Evolutionary conservation across 2,888 invertebrate species (phyloP).

Genomic region (Hipparchia sbordonii): DNA sequence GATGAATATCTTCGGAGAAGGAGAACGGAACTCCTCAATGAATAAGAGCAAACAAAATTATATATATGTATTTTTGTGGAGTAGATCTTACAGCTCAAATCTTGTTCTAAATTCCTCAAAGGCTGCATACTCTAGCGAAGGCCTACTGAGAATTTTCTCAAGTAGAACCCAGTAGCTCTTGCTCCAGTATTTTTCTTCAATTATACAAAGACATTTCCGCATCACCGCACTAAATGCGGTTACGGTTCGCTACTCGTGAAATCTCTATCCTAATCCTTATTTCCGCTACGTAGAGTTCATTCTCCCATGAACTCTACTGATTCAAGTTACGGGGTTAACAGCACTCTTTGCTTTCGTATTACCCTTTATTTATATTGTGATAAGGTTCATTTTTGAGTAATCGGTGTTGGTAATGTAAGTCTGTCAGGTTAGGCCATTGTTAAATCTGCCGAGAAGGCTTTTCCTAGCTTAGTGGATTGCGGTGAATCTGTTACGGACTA

Average conservation of each 20-base stretch:
- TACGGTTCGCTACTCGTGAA: conserved; percentile 27
- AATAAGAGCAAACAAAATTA: too few species aligned
- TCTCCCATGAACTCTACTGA: conserved; percentile 28
- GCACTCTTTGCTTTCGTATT: conserved; percentile 17
- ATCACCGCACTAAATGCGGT: conserved; percentile 37
- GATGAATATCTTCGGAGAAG: too few species aligned
- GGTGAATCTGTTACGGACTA: conserved; percentile 30
- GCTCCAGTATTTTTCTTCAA: conserved; percentile 41
- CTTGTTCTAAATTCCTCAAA: neutral
- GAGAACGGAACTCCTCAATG: too few species aligned
- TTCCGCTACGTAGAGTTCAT: conserved; percentile 29
- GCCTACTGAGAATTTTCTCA: conserved; percentile 17
- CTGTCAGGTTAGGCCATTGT: conserved; percentile 36
- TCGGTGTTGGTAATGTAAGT: neutral
- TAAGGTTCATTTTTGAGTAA: conserved; percentile 19
- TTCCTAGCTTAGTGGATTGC: conserved; percentile 39
- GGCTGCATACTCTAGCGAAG: neutral
- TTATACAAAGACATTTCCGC: conserved; percentile 42
- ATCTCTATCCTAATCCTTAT: conserved; percentile 30
- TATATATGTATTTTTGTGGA: too few species aligned
- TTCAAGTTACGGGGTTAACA: conserved; percentile 36
- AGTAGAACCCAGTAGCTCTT: conserved; percentile 8
- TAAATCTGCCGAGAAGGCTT: conserved; percentile 41
- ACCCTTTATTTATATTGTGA: neutral
- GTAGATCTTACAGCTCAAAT: neutral